Evolutionary conservation across 2,113 vertebrate species (phyloP).

Genomic region (Seriola quinqueradiata): DNA sequence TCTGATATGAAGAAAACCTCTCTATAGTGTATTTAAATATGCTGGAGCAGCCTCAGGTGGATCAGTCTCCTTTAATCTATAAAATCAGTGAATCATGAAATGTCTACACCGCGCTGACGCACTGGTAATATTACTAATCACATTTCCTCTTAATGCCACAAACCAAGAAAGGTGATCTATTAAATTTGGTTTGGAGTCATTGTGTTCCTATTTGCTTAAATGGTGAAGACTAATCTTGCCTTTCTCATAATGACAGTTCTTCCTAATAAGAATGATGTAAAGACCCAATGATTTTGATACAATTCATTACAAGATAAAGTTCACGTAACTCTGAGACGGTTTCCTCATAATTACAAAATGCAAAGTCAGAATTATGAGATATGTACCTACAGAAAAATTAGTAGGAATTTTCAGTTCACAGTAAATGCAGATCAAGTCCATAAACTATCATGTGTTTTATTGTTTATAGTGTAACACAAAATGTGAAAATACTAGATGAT

Average conservation of each 20-base stretch:
- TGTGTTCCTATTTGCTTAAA: neutral
- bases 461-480: neutral
- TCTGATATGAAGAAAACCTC: neutral
- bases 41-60: neutral
- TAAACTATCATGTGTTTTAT: neutral
- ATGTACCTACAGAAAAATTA: neutral
- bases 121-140: neutral
- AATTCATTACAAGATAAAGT: neutral
- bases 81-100: neutral
- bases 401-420: neutral
- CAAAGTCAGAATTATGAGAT: neutral
- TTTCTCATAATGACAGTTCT: slow-evolving; percentile 4
- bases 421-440: neutral
- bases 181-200: neutral
- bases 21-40: neutral
- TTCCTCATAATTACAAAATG: neutral
- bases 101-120: neutral
- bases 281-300: neutral
- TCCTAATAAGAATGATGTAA: neutral
- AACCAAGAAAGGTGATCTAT: neutral
- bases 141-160: neutral
- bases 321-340: neutral
- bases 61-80: neutral
- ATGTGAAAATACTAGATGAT: neutral
- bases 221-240: neutral